A percentile compares a stretch with the other conserved stretches of the same genome.
phyloP scores from a whole-genome alignment of 2,797 vertebrate species.

The Acipenser oxyrinchus region DNA sequence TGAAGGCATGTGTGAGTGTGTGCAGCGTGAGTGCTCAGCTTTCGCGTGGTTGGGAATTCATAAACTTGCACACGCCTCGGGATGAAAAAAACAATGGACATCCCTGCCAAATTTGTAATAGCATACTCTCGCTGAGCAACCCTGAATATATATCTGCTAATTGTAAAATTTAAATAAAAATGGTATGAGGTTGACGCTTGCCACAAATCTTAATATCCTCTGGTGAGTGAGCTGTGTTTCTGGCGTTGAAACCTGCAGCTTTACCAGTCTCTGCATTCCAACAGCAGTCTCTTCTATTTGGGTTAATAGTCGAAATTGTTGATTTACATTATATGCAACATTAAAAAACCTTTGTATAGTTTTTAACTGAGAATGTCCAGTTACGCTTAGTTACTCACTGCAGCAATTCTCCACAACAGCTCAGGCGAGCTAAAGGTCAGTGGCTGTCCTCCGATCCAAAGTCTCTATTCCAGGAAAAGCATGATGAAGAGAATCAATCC shows the following conservation, averaged over 20 bases:
- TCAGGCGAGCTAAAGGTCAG: too few species aligned
- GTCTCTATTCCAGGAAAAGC: too few species aligned
- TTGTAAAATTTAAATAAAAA: not conserved
- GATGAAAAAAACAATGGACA: not conserved
- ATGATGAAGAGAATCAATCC: too few species aligned
- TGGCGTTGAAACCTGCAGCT: not conserved
- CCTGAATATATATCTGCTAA: not conserved
- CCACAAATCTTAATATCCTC: too few species aligned
- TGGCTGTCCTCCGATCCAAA: too few species aligned
- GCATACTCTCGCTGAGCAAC: not conserved
- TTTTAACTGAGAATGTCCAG: too few species aligned
- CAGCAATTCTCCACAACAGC: too few species aligned
- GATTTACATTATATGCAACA: too few species aligned
- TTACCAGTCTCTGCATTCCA: not conserved
- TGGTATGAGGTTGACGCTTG: too few species aligned
- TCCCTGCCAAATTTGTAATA: not conserved
- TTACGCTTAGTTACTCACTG: too few species aligned
- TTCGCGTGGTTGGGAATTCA: not conserved
- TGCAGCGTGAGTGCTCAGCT: not conserved
- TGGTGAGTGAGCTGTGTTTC: not conserved
- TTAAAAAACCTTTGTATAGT: too few species aligned
- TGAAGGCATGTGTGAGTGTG: constrained; percentile 23
- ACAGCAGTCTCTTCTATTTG: not conserved
- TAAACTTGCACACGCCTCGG: not conserved
- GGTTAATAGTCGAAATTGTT: too few species aligned